A percentile compares a stretch with the other conserved stretches of the same genome.
Conservation (phyloP, 1,140 invertebrate species). For the Latrodectus geometricus region DNA sequence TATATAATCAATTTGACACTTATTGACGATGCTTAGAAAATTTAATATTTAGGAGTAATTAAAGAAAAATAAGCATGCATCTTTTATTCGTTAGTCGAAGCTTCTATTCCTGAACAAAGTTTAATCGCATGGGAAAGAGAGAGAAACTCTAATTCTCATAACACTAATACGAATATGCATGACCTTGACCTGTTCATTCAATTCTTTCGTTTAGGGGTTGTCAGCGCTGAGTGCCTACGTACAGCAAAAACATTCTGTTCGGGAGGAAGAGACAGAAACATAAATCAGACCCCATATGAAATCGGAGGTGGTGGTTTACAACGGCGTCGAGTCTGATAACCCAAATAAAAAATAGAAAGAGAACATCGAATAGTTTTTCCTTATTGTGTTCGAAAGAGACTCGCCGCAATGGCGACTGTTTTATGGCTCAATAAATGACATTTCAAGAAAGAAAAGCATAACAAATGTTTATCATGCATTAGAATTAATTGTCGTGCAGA, state of each 20-base stretch:
- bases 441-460: no score
- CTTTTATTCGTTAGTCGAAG: slow-evolving; percentile 14
- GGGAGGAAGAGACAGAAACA: no score
- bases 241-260: background rate
- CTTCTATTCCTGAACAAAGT: background rate
- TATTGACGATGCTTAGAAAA: slow-evolving; percentile 25
- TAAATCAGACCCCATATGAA: background rate
- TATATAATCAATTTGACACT: no score
- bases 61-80: slow-evolving; percentile 29
- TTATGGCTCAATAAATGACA: no score
- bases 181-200: background rate
- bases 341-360: background rate
- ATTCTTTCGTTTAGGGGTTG: background rate
- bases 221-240: no score
- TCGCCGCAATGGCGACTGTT: no score
- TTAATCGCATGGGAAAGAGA: slow-evolving; percentile 18
- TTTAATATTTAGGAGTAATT: background rate
- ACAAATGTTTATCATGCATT: no score
- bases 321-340: background rate
- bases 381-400: no score
- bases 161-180: background rate
- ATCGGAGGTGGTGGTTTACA: background rate
- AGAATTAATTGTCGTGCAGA: no score
- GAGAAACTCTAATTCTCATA: background rate
- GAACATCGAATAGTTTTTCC: background rate